Conservation (phyloP, 2,797 vertebrate species). For the Lophius americanus region DNA sequence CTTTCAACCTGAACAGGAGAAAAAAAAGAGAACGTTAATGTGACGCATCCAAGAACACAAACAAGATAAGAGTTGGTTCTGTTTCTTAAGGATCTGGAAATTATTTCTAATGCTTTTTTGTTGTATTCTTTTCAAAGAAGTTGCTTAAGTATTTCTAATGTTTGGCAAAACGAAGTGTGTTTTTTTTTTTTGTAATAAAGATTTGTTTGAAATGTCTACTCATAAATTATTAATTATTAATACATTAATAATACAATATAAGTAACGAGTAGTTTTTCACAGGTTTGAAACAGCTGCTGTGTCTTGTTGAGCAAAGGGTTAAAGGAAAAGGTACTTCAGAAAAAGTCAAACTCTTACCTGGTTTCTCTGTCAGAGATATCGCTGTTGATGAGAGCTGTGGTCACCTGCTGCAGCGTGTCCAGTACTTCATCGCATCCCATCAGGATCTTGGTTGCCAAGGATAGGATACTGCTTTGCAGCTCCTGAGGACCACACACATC, state of each 20-base stretch:
- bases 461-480: conserved; percentile 94
- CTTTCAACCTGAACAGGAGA: conserved; percentile 87
- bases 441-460: conserved; percentile 94
- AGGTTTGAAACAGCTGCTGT: not conserved
- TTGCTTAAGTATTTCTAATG: too few relatives aligned
- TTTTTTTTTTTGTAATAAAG: conserved; percentile 24
- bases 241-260: conserved; percentile 1
- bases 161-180: not conserved
- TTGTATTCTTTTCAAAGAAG: not conserved
- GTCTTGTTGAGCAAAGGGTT: not conserved
- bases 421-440: conserved; percentile 97
- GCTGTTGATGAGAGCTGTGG: conserved; percentile 95
- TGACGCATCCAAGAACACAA: not conserved
- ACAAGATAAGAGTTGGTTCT: not conserved
- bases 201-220: conserved; percentile 13
- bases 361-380: conserved; percentile 91
- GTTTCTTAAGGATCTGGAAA: not conserved
- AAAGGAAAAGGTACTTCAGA: not conserved
- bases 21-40: not conserved
- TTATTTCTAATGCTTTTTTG: conserved; percentile 1
- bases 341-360: conserved; percentile 80
- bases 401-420: conserved; percentile 97
- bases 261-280: not conserved
- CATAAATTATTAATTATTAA: too few relatives aligned
- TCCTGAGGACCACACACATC: conserved; percentile 83